These are phyloP conservation scores for Capreolus pygargus DNA, from an alignment of 2,113 vertebrate species.

Conservation along the genomic window DNA sequence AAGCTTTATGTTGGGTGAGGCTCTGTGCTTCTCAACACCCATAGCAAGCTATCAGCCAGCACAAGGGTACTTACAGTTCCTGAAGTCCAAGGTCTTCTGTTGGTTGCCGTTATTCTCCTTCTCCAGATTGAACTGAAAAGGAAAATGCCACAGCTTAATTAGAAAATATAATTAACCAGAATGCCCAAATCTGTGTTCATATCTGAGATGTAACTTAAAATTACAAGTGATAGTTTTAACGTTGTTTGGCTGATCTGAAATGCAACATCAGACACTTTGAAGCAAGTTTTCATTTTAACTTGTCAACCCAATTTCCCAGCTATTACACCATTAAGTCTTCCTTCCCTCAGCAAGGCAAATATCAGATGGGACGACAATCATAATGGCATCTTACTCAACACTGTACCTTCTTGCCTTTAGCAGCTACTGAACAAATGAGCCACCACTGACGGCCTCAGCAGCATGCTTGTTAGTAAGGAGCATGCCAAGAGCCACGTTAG, in stretches of 20 bases:
- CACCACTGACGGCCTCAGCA: not conserved
- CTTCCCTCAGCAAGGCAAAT: not conserved
- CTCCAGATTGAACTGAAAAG: conserved; percentile 13
- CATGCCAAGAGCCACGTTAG: not conserved
- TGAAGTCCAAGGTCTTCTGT: not conserved
- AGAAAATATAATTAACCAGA: conserved; percentile 22
- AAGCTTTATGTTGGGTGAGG: not conserved
- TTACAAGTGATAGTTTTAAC: not conserved
- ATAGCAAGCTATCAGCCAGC: not conserved
- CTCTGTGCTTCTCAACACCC: not conserved
- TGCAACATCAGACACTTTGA: not conserved
- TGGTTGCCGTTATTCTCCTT: not conserved
- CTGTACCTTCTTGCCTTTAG: not conserved
- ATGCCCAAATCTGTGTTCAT: not conserved
- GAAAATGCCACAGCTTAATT: conserved; percentile 16
- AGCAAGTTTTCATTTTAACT: conserved; percentile 22
- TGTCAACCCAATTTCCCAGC: conserved; percentile 2
- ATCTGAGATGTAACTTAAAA: not conserved
- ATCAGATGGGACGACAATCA: not conserved
- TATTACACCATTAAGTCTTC: not conserved
- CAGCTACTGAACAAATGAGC: not conserved
- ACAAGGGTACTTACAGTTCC: conserved; percentile 45
- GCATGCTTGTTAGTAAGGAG: not conserved
- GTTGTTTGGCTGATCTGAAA: not conserved
- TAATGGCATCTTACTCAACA: not conserved